Percentiles rank a stretch among this genome's conserved stretches.
Evolutionary conservation across 2,888 invertebrate genomes (phyloP).

Genomic region (Apotomis turbidana): DNA sequence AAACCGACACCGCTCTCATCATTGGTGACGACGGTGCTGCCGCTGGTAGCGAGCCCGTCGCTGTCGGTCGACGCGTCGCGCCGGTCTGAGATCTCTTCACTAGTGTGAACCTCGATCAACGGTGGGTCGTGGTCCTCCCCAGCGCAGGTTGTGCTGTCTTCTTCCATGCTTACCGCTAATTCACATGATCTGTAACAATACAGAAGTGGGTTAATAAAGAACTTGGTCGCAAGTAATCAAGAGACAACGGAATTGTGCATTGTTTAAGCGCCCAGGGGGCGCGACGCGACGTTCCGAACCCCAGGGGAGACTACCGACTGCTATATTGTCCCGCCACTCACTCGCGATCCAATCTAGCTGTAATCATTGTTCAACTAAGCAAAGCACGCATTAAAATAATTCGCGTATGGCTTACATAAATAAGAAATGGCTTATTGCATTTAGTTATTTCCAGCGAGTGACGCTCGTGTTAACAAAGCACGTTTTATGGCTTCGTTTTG

Average conservation of each 20-base stretch:
- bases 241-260: slow-evolving; percentile 62
- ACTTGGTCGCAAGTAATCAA: slow-evolving; percentile 56
- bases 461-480: slow-evolving; percentile 51
- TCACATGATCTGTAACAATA: slow-evolving; percentile 80
- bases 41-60: slow-evolving; percentile 52
- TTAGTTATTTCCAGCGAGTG: slow-evolving; percentile 48
- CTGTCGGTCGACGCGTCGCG: slow-evolving; percentile 50
- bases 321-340: slow-evolving; percentile 62
- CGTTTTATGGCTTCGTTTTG: slow-evolving; percentile 56
- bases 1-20: slow-evolving; percentile 62
- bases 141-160: slow-evolving; percentile 58
- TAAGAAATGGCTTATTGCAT: slow-evolving; percentile 44
- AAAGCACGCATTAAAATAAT: slow-evolving; percentile 18
- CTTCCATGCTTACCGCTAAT: slow-evolving; percentile 68
- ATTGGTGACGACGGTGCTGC: slow-evolving; percentile 52
- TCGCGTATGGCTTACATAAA: slow-evolving; percentile 23
- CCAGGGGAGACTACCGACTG: slow-evolving; percentile 57
- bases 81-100: slow-evolving; percentile 52
- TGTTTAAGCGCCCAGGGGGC: slow-evolving; percentile 59
- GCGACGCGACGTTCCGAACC: slow-evolving; percentile 54
- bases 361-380: slow-evolving; percentile 39
- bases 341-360: slow-evolving; percentile 41
- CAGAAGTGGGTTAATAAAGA: slow-evolving; percentile 45
- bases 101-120: slow-evolving; percentile 54
- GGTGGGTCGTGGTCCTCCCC: slow-evolving; percentile 54